Evolutionary conservation across 2,888 invertebrate species (phyloP), one percentile per base, ranked within the genome.

Genomic region (Amblyteles armatorius): DNA sequence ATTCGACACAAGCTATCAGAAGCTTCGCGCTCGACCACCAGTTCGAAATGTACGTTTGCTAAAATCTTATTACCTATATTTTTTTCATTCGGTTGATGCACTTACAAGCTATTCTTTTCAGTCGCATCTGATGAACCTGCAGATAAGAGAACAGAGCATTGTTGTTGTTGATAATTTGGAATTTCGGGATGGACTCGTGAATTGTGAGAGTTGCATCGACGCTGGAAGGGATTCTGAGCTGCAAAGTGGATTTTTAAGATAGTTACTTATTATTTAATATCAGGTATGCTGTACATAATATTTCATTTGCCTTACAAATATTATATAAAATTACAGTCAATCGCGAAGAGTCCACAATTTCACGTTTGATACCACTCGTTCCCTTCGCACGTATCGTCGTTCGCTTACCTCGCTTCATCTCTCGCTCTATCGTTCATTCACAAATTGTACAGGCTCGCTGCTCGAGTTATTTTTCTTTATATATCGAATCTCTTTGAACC

Each of bases 301-400:
- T 92, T 92, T 92, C 89, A 88, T 91, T 91, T 88, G 90, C 91
- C 92, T 93, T 93, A 93, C 91, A 92, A 93, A 93, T 93, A 92
- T 93, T 91, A 92, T 93, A 93, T 93, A 93, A 93, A 93, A 93
- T 93, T 93, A 93, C 93, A 93, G 91, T 93, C 93, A 91, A 92
- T 92, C 92, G 89, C 91, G 91, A 89, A 92, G 90, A 92, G 88
- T 92, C 90, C 48, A 68, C 67, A 33, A 63, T 73, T 90, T 89
- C 88, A 86, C 89, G 86, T 84, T 83, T 87, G 86, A 72, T 67
- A 73, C 6, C 60, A 52, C 36, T 83, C 83, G 86, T 86, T 83
- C 78, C 68, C 83, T 84, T 80, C 74, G 78, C 84, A 83, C 88
- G 88, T 50, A 77, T 88, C 85, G 88, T 85, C 83, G 79, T 87